Evolutionary conservation across 1,140 invertebrate genomes (phyloP).

Genomic region (Drosophila lowei): DNA sequence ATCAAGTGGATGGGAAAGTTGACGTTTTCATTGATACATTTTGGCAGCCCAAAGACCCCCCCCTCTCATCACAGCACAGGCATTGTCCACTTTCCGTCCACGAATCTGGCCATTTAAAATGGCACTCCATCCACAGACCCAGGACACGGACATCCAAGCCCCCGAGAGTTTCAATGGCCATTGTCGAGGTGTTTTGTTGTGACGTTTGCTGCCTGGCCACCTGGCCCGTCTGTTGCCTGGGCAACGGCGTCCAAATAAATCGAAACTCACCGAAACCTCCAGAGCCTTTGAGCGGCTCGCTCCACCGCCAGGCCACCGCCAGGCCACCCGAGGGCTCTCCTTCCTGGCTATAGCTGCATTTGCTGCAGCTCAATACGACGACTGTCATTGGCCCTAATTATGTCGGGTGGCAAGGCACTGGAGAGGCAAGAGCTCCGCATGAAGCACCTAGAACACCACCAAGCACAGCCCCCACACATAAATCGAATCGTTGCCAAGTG

Average conservation of each 20-base stretch:
- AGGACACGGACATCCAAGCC: neutral
- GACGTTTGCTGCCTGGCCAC: conserved; percentile 25
- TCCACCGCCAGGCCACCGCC: too few species aligned
- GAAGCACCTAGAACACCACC: too few species aligned
- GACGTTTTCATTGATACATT: neutral
- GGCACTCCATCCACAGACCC: too few species aligned
- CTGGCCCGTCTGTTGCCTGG: conserved; percentile 26
- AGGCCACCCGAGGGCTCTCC: too few species aligned
- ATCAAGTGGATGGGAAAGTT: neutral
- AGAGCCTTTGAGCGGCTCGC: conserved; percentile 1
- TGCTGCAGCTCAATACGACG: conserved; percentile 19
- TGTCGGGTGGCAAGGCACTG: conserved; percentile 16
- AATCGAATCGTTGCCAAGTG: conserved; percentile 34
- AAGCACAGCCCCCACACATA: neutral
- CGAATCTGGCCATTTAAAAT: conserved; percentile 14
- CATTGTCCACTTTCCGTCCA: conserved; percentile 2
- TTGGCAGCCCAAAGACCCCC: neutral
- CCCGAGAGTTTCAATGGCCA: conserved; percentile 18
- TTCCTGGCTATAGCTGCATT: conserved; percentile 9
- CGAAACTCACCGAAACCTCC: conserved; percentile 15
- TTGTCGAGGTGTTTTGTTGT: conserved; percentile 31
- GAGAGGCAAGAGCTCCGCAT: too few species aligned
- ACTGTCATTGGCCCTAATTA: conserved; percentile 49
- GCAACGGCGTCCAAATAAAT: conserved; percentile 41
- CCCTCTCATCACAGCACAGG: too few species aligned